phyloP scores from a whole-genome alignment of 1,140 invertebrate genomes.

The Diachasmimorpha longicaudata region DNA sequence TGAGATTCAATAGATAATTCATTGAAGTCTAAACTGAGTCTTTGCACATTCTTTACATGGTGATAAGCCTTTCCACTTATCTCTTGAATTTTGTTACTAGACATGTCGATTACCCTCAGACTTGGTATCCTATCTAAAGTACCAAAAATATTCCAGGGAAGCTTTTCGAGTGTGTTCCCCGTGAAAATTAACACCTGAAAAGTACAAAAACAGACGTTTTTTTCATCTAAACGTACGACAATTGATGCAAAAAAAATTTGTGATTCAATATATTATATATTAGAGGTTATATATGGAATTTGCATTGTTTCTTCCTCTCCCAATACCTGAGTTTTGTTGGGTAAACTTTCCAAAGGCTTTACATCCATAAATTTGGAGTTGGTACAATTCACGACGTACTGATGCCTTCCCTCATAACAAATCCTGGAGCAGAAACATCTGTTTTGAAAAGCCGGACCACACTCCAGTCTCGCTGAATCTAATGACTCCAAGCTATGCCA shows the following conservation, averaged over 20 bases:
- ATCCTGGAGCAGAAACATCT: slow-evolving; percentile 66
- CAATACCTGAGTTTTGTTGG: slow-evolving; percentile 68
- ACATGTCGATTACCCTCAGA: slow-evolving; percentile 77
- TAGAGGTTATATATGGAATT: no score
- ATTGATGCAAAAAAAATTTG: no score
- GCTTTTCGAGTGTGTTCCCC: slow-evolving; percentile 70
- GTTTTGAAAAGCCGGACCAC: slow-evolving; percentile 59
- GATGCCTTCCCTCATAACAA: slow-evolving; percentile 61
- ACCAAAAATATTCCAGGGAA: slow-evolving; percentile 79
- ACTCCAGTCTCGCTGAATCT: slow-evolving; percentile 41
- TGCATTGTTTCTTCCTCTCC: no score
- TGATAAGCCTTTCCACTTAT: slow-evolving; percentile 82
- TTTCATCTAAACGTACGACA: no score
- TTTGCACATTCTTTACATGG: slow-evolving; percentile 73
- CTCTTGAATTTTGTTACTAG: slow-evolving; percentile 75
- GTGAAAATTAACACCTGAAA: slow-evolving; percentile 74
- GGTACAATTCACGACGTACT: slow-evolving; percentile 78
- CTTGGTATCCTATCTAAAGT: slow-evolving; percentile 66
- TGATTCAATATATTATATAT: no score
- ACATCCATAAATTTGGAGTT: slow-evolving; percentile 68
- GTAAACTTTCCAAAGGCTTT: slow-evolving; percentile 68
- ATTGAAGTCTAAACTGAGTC: slow-evolving; percentile 79
- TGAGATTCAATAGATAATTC: slow-evolving; percentile 68
- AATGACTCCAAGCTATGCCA: background rate
- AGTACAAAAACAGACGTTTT: no score